Percentiles rank a stretch among this genome's conserved stretches.
Conservation (phyloP, 2,888 invertebrate genomes). For the Entomobrya proxima region DNA sequence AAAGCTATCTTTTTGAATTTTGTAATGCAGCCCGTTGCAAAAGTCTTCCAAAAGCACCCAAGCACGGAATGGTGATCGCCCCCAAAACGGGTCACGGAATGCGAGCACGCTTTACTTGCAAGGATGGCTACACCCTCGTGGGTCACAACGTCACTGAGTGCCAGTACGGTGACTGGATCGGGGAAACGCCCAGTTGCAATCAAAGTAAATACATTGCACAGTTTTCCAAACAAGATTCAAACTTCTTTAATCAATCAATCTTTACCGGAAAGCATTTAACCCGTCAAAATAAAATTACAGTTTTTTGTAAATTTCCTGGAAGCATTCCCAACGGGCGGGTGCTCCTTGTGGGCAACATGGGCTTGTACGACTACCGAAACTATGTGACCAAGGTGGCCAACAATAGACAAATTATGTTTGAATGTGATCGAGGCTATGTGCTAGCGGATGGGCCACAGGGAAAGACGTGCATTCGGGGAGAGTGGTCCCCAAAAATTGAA, state of each 20-base stretch:
- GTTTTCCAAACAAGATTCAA: not conserved
- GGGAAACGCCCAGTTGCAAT: slow-evolving; percentile 88
- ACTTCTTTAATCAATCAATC: not conserved
- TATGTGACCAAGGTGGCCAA: slow-evolving; percentile 94
- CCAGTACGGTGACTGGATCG: slow-evolving; percentile 94
- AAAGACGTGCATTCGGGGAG: slow-evolving; percentile 95
- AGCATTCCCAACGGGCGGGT: slow-evolving; percentile 86
- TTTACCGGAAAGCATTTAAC: slow-evolving; percentile 25
- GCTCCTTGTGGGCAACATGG: slow-evolving; percentile 95
- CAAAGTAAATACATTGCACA: slow-evolving; percentile 67
- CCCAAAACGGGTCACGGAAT: slow-evolving; percentile 98
- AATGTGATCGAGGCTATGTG: slow-evolving; percentile 94
- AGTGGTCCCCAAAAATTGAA: slow-evolving; percentile 92
- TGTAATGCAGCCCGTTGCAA: slow-evolving; percentile 83
- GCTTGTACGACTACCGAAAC: slow-evolving; percentile 94
- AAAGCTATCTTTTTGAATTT: not conserved
- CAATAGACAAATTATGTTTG: slow-evolving; percentile 96
- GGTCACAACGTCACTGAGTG: slow-evolving; percentile 84
- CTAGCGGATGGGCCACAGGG: slow-evolving; percentile 92
- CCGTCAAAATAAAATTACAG: slow-evolving; percentile 77
- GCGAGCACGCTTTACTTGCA: slow-evolving; percentile 94
- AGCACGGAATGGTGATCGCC: slow-evolving; percentile 96
- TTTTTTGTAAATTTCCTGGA: slow-evolving; percentile 94
- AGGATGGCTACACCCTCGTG: slow-evolving; percentile 92
- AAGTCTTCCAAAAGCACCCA: slow-evolving; percentile 88